Evolutionary conservation across 2,888 invertebrate genomes (phyloP), one percentile per base, ranked within the genome.

Genomic region (Beris chalybata): DNA sequence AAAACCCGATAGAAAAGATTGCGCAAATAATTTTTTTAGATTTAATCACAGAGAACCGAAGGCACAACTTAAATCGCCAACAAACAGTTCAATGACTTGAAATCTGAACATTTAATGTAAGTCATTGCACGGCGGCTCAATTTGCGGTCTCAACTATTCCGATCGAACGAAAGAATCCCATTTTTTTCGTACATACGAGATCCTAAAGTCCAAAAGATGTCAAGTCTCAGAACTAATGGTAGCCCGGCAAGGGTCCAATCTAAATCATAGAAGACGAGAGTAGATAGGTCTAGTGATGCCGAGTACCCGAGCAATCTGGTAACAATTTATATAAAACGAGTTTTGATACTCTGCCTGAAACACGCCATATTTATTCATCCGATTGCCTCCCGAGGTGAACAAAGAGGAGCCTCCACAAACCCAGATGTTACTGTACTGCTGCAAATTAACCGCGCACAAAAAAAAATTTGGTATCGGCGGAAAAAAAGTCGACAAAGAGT

Each of bases 81-180:
- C 7, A 38, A 54, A 47, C 50, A 52, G 61, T 61, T 61, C 61
- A 61, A 47, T 61, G 61, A 61, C 61, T 50, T 61, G 52, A 52
- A 30, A 61, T 43, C 38, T 52, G 43, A 6, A 38, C 30, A 50
- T 52, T 61, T 32, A 61, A 52, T 50, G 30, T 61, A 43, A 61
- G 61, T 38, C 61, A 52, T 61, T 61, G 61, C 61, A 61, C 61
- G 61, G 50, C 52, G 29, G 38, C 44, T n/a, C 38, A 45, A 61
- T 29, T 12, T 22, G 32, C 22, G 31, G 30, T 29, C 29, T 53
- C 22, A 15, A 4, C 29, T 12, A 6, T 53, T 22, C 38, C 5
- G 38, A 7, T 38, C 38, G 38, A 9, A 38, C 38, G 38, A 38
- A 38, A 38, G 38, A 38, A 38, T 7, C 22, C 22, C 22, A 38